Evolutionary conservation across 2,888 invertebrate genomes (phyloP).

Genomic region (Biston betularia): DNA sequence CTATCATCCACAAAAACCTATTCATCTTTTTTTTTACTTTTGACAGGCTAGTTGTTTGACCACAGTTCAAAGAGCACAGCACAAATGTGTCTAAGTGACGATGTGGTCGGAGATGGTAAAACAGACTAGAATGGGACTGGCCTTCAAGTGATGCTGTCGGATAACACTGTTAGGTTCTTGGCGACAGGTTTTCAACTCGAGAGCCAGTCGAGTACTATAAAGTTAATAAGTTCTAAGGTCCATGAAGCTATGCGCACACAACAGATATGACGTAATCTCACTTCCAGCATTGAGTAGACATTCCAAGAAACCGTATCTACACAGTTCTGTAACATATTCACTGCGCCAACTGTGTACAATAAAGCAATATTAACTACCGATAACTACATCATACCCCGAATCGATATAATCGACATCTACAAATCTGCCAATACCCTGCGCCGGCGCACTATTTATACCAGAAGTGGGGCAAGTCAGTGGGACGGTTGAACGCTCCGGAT

Average conservation of each 20-base stretch:
- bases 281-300: not conserved
- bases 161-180: too few species aligned
- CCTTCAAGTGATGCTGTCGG: too few species aligned
- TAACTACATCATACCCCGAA: slow-evolving; percentile 46
- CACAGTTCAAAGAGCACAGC: too few species aligned
- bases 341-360: slow-evolving; percentile 3
- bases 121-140: too few species aligned
- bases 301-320: not conserved
- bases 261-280: not conserved
- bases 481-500: slow-evolving; percentile 55
- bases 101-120: too few species aligned
- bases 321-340: not conserved
- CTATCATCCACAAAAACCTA: too few species aligned
- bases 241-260: not conserved
- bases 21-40: too few species aligned
- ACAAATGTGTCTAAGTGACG: too few species aligned
- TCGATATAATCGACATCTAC: slow-evolving; percentile 46
- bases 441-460: slow-evolving; percentile 66
- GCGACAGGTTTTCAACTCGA: too few species aligned
- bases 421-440: slow-evolving; percentile 60
- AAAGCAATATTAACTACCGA: slow-evolving; percentile 38
- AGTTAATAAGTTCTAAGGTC: too few species aligned
- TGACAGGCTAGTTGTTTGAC: too few species aligned
- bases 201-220: too few species aligned
- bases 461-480: slow-evolving; percentile 74